Percentiles rank a stretch among this genome's conserved stretches.
phyloP scores from a whole-genome alignment of 2,797 vertebrate species.

The Rhinoraja longicauda region DNA sequence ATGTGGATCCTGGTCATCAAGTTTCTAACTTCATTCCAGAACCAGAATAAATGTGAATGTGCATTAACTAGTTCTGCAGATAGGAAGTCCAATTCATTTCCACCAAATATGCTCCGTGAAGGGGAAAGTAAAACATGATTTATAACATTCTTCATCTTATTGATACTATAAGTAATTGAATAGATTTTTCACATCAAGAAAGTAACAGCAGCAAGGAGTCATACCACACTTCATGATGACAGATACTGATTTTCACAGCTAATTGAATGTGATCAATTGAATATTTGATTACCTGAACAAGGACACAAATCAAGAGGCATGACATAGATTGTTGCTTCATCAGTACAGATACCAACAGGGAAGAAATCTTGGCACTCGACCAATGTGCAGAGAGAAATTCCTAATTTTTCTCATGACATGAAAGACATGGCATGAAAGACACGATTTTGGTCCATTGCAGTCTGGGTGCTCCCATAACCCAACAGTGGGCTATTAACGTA shows the following conservation, averaged over 20 bases:
- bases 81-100: not conserved
- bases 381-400: not conserved
- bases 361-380: not conserved
- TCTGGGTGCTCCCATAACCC: no score
- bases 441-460: no score
- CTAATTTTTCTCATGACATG: not conserved
- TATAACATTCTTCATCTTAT: not conserved
- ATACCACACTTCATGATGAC: not conserved
- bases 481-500: no score
- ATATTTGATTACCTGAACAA: not conserved
- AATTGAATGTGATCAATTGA: not conserved
- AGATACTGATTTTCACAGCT: not conserved
- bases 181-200: not conserved
- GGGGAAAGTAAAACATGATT: not conserved
- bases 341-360: not conserved
- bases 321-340: not conserved
- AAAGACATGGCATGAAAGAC: no score
- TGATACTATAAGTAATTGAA: not conserved
- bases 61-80: not conserved
- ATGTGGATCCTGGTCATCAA: not conserved
- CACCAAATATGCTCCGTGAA: not conserved
- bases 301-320: not conserved
- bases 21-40: not conserved
- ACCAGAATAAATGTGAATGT: no score
- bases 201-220: not conserved